Evolutionary conservation across 1,140 invertebrate genomes (phyloP), one percentile per base, ranked within the genome.

Genomic region (Leptinotarsa undecemlineata): DNA sequence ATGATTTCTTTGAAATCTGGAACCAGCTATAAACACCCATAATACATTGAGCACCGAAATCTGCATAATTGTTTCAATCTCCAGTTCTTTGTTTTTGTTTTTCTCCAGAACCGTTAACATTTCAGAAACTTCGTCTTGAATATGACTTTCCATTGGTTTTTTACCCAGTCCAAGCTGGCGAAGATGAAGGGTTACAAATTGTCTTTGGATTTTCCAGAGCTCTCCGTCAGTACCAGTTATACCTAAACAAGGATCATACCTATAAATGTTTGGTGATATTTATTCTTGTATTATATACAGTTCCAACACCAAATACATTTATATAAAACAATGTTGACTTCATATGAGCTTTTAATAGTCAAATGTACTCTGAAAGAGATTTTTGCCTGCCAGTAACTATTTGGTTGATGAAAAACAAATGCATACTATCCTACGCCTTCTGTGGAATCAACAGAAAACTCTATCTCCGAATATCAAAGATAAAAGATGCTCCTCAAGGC

Each of bases 11-110:
- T 87, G 83, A 77, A 90, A 91, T 79, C 89, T 87, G 6, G 42
- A 68, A 79, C 86, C 87, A 21, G 15, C 13, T 57, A 57, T 5
- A 8, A 57, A 57, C 17, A 57, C 86, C 91, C 93, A 95, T 1
- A 95, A 83, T 4, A 91, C 89, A 84, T 94, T 95, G 2, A 93
- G 79, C 4, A 92, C 88, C 0, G 89, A 85, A 1, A 92, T 84
- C 72, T 90, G 88, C 72, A 93, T 90, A 51, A 87, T 85, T 5
- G 81, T 79, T 68, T 90, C 87, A 68, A 90, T 87, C 1, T 78
- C 68, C 3, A 91, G 0, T 85, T 81, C 73, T 77, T 73, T 0
- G 77, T 81, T 6, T 21, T 64, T 76, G 81, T n/a, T 76, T n/a
- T 20, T 77, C 66, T 47, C 77, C 78, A 88, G 77, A 63, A 85